These are phyloP conservation scores for Anisognathus igniventris DNA, from an alignment of 2,797 vertebrate genomes.

Conservation along the genomic window DNA sequence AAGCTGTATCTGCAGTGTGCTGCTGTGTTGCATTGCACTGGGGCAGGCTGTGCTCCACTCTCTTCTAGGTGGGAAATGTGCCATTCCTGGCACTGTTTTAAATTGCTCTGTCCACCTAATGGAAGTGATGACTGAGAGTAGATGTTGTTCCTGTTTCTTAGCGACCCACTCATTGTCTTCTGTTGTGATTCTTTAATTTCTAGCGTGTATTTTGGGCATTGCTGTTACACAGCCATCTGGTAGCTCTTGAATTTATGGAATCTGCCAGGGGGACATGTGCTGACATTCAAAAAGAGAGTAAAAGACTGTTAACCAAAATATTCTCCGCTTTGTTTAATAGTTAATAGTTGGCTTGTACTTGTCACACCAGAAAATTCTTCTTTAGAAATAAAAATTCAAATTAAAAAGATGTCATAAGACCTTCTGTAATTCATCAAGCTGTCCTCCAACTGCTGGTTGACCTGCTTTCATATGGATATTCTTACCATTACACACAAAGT, in stretches of 20 bases:
- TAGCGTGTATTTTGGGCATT: neutral
- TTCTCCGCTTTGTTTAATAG: neutral
- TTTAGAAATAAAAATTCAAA: neutral
- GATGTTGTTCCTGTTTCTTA: neutral
- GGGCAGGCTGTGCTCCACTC: neutral
- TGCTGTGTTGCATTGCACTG: neutral
- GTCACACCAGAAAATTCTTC: neutral
- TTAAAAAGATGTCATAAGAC: neutral
- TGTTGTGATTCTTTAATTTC: neutral
- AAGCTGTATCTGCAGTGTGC: neutral
- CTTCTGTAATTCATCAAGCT: neutral
- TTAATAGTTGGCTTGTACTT: slow-evolving; percentile 7
- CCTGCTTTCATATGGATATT: neutral
- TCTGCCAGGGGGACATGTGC: slow-evolving; percentile 55
- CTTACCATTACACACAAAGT: neutral
- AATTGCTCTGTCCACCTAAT: neutral
- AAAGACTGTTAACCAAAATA: slow-evolving; percentile 45
- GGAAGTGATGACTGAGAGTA: neutral
- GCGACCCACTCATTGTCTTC: neutral
- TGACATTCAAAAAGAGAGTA: slow-evolving; percentile 59
- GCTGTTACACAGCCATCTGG: slow-evolving; percentile 48
- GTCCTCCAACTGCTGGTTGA: neutral
- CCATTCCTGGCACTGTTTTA: neutral
- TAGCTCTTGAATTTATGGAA: slow-evolving; percentile 24
- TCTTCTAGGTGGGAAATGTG: neutral